Evolutionary conservation across 2,888 invertebrate genomes (phyloP).

Genomic region (Erebia ligea): DNA sequence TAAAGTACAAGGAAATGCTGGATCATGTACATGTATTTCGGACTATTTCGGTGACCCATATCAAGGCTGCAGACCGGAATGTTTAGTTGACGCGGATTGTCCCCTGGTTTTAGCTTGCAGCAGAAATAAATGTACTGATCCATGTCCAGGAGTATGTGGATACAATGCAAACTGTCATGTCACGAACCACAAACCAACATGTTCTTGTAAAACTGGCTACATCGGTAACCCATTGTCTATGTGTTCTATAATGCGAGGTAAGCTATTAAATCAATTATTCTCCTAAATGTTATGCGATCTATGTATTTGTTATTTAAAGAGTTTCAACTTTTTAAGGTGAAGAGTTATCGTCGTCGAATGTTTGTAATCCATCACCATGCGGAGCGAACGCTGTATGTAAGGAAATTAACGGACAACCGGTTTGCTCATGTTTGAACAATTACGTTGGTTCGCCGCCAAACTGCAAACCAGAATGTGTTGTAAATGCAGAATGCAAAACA

Average conservation of each 20-base stretch:
- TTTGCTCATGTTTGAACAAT: conserved; percentile 87
- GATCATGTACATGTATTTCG: conserved; percentile 87
- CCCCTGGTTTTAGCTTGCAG: conserved; percentile 85
- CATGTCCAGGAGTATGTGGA: conserved; percentile 88
- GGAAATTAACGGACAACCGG: conserved; percentile 87
- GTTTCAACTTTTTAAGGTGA: conserved; percentile 56
- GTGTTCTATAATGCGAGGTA: conserved; percentile 68
- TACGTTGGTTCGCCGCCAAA: conserved; percentile 86
- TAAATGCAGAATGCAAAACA: conserved; percentile 85
- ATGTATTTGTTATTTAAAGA: not conserved
- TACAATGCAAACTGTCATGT: conserved; percentile 86
- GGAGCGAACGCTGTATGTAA: conserved; percentile 88
- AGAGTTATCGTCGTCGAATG: conserved; percentile 69
- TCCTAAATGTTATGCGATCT: not conserved
- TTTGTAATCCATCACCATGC: conserved; percentile 90
- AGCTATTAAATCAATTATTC: conserved; percentile 44
- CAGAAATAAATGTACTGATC: conserved; percentile 86
- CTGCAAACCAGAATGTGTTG: conserved; percentile 86
- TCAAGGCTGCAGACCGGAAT: conserved; percentile 88
- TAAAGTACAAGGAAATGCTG: conserved; percentile 87
- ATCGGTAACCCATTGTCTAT: conserved; percentile 86
- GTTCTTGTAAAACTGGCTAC: conserved; percentile 84
- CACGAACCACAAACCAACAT: conserved; percentile 86
- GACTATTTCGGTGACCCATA: conserved; percentile 91
- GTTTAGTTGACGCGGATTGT: conserved; percentile 86